Evolutionary conservation across 2,888 invertebrate species (phyloP).

Genomic region (Litoditis marina): DNA sequence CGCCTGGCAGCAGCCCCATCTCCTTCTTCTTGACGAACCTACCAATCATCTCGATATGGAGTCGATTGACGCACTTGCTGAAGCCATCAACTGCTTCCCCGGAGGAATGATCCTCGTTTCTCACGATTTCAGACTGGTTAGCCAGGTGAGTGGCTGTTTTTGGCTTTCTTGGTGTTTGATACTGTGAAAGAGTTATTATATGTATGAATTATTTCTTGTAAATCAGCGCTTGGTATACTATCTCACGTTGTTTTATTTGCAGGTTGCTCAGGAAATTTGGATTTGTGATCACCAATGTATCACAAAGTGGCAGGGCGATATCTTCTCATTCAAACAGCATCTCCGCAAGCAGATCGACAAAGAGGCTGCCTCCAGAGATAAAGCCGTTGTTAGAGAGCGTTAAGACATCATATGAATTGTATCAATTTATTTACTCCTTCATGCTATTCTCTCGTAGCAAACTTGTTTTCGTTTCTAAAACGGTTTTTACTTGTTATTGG

Average conservation of each 20-base stretch:
- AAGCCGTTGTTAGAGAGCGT: conserved; percentile 36
- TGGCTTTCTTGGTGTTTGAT: not conserved
- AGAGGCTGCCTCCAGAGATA: conserved; percentile 64
- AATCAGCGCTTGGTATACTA: too few relatives aligned
- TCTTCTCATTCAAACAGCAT: conserved; percentile 90
- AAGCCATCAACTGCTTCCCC: conserved; percentile 93
- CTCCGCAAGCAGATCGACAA: conserved; percentile 82
- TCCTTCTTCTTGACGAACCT: conserved; percentile 76
- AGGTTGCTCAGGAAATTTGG: conserved; percentile 99
- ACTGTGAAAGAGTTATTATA: too few relatives aligned
- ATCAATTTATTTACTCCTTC: not conserved
- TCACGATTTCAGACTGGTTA: conserved; percentile 98
- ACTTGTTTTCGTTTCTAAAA: not conserved
- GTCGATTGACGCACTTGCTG: conserved; percentile 94
- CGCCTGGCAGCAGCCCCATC: conserved; percentile 93
- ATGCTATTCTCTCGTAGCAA: not conserved
- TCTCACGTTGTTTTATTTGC: conserved; percentile 9
- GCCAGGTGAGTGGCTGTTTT: conserved; percentile 78
- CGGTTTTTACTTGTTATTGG: conserved; percentile 8
- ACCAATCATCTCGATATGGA: conserved; percentile 79
- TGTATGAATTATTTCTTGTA: too few relatives aligned
- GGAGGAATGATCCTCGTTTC: conserved; percentile 98
- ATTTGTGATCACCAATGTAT: conserved; percentile 92
- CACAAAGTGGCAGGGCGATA: conserved; percentile 94
- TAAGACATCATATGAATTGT: conserved; percentile 20